Percentiles rank a stretch among this genome's conserved stretches.
These are phyloP conservation scores for Falco berigora DNA, from an alignment of 2,797 vertebrate genomes.

Conservation along the genomic window DNA sequence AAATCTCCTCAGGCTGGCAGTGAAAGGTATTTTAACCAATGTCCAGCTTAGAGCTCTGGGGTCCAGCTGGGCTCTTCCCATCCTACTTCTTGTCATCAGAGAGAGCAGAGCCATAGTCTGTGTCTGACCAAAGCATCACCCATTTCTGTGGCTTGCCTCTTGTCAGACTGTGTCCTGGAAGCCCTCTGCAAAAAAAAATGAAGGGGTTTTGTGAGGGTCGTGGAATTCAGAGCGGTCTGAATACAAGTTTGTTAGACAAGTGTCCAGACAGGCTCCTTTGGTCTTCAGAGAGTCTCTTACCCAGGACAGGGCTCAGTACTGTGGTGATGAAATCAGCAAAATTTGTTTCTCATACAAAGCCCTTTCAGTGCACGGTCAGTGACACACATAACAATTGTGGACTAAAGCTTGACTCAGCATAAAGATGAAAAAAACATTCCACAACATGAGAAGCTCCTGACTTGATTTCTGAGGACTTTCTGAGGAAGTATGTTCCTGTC, in stretches of 20 bases:
- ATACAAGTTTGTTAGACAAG: not conserved
- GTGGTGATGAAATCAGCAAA: not conserved
- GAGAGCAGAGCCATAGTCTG: not conserved
- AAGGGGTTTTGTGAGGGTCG: not conserved
- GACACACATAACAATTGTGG: not conserved
- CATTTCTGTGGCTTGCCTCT: not conserved
- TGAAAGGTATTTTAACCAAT: not conserved
- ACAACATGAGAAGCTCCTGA: not conserved
- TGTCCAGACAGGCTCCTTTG: not conserved
- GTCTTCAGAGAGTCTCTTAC: not conserved
- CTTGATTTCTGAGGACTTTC: not conserved
- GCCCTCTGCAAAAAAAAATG: not conserved
- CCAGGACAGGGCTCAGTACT: not conserved
- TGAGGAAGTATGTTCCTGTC: not conserved
- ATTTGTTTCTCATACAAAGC: not conserved
- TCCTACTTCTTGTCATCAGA: not conserved
- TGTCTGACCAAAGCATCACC: fast-evolving
- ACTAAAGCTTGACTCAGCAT: not conserved
- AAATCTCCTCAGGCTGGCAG: not conserved
- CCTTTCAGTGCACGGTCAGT: not conserved
- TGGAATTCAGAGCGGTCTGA: not conserved
- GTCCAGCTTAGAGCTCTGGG: not conserved
- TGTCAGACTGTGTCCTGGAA: not conserved
- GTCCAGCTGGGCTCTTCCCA: not conserved
- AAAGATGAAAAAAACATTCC: not conserved